A percentile compares a stretch with the other conserved stretches of the same genome.
These are phyloP conservation scores for Gopherus evgoodei DNA, from an alignment of 2,113 vertebrate species.

Conservation along the genomic window DNA sequence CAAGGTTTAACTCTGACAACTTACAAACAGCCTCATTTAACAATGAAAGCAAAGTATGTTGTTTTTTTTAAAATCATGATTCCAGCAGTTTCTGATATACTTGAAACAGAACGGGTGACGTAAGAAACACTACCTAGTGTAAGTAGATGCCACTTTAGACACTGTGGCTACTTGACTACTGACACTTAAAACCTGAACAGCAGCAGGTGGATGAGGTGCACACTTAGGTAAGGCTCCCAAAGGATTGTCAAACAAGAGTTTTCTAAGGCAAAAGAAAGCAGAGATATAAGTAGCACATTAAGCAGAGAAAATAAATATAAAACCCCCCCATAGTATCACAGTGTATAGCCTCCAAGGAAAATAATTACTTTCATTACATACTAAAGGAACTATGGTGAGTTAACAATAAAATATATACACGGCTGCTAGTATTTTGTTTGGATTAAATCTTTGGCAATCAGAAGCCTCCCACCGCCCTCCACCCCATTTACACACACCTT, in stretches of 20 bases:
- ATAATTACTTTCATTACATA: not conserved
- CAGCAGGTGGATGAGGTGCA: constrained; percentile 13
- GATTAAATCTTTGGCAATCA: not conserved
- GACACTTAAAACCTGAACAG: constrained; percentile 51
- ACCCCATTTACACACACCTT: not conserved
- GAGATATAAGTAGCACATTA: constrained; percentile 35
- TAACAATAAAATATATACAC: not conserved
- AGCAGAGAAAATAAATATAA: not conserved
- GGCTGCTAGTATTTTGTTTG: not conserved
- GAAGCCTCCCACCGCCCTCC: not conserved
- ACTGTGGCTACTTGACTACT: constrained; percentile 47
- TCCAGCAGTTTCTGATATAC: not conserved
- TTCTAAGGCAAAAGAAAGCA: constrained; percentile 46
- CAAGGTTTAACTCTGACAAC: not conserved
- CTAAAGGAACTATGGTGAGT: not conserved
- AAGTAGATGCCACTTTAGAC: constrained; percentile 34
- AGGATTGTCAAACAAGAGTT: constrained; percentile 63
- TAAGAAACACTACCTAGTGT: constrained; percentile 53
- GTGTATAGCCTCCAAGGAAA: not conserved
- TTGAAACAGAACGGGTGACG: not conserved
- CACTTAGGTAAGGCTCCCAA: constrained; percentile 50
- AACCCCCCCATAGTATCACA: not conserved
- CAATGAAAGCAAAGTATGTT: not conserved
- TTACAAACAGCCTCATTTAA: not conserved
- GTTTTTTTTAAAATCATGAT: not conserved